Evolutionary conservation across 2,797 vertebrate genomes (phyloP), one percentile per base, ranked within the genome.

Genomic region (Pseudochirops corinnae): DNA sequence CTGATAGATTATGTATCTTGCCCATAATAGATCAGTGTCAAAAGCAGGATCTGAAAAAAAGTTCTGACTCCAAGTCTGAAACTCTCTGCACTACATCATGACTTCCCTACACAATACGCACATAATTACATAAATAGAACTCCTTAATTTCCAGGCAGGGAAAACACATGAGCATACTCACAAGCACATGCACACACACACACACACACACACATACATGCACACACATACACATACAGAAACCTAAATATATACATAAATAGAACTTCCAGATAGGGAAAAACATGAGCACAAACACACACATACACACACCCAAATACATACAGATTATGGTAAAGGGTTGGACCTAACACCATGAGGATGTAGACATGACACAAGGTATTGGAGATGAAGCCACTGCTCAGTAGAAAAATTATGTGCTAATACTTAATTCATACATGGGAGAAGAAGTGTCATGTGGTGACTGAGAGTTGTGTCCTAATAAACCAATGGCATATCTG

Each of bases 161-260:
- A 26, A 87, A 87, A 46, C 50, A 82, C 5, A n/a, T 67, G 60
- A 12, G 11, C 60, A 62, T 9, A 62, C 1, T 29, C 58, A 60
- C 1, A 62, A 4, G 4, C 1, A 58, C 26, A 1, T 9, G 4
- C 5, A 28, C 2, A 58, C 10, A 26, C 24, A 13, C 4, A 26
- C 6, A 57, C 26, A 57, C 26, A 62, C 29, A n/a, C 9, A 5
- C 16, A 33, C 31, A 62, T 1, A 4, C 60, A 62, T 12, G 16
- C 29, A 31, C 31, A 33, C 29, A 62, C 12, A 56, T 56, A 12
- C 13, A 60, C 29, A 60, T 2, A 4, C 29, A 60, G 2, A 31
- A 12, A 29, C 4, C 4, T 4, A 56, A 56, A 56, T 56, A 24
- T 56, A 56, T 10, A 46, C 18, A 67, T 67, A n/a, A 16, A 16